A percentile compares a stretch with the other conserved stretches of the same genome.
phyloP scores from a whole-genome alignment of 2,113 vertebrate genomes.

The zebrafish (Danio rerio) region GRCz12tu NC_133189.1:28733001-28733500 shows the following conservation, averaged over 20 bases:
- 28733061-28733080: conserved; percentile 47
- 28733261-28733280: not conserved
- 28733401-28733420: too few species aligned
- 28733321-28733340: too few species aligned
- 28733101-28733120: not conserved
- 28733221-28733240: conserved; percentile 34
- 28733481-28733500: too few species aligned
- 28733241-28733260: conserved; percentile 9
- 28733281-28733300: too few species aligned
- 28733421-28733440: too few species aligned
- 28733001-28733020: too few species aligned
- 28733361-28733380: too few species aligned
- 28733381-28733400: too few species aligned
- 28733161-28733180: not conserved
- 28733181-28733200: not conserved
- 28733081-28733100: conserved; percentile 48
- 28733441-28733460: too few species aligned
- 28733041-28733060: conserved; percentile 54
- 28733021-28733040: conserved; percentile 20
- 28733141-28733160: not conserved
- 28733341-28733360: too few species aligned
- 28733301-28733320: too few species aligned
- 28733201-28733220: conserved; percentile 21
- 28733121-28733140: not conserved
- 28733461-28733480: too few species aligned